These are phyloP conservation scores for Paralvinella palmiformis DNA, from an alignment of 1,140 invertebrate species.

Conservation along the genomic window DNA sequence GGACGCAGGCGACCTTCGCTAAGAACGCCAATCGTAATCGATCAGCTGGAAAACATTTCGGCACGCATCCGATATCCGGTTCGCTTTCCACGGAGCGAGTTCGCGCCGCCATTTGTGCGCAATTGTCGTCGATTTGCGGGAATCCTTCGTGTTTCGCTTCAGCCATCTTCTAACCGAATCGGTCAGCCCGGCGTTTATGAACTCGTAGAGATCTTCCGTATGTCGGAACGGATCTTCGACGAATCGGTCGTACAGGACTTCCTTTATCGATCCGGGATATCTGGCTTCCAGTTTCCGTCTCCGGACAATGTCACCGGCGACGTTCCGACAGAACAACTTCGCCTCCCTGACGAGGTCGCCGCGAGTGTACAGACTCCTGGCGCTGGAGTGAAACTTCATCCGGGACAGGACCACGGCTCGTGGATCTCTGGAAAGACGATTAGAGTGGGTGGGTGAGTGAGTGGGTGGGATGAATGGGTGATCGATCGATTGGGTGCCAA, in stretches of 20 bases:
- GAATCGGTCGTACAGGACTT: slow-evolving; percentile 9
- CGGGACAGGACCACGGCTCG: slow-evolving; percentile 8
- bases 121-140: background rate
- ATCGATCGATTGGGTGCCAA: too few relatives aligned
- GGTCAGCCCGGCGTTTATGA: background rate
- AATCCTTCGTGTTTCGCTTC: background rate
- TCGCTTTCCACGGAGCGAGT: too few relatives aligned
- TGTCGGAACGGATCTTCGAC: background rate
- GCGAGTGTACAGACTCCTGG: too few relatives aligned
- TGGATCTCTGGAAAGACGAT: slow-evolving; percentile 6
- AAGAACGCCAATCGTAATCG: too few relatives aligned
- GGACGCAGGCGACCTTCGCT: too few relatives aligned
- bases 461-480: too few relatives aligned
- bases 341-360: background rate
- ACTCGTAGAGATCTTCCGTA: background rate
- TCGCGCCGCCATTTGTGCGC: background rate
- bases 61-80: too few relatives aligned
- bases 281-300: background rate
- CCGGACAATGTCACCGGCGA: background rate
- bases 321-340: background rate
- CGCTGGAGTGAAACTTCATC: background rate
- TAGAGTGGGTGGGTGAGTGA: too few relatives aligned
- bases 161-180: background rate
- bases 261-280: slow-evolving; percentile 1
- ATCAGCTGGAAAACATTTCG: too few relatives aligned